Conservation (phyloP, 2,888 invertebrate genomes). For the Caenorhabditis drosophilae region DNA sequence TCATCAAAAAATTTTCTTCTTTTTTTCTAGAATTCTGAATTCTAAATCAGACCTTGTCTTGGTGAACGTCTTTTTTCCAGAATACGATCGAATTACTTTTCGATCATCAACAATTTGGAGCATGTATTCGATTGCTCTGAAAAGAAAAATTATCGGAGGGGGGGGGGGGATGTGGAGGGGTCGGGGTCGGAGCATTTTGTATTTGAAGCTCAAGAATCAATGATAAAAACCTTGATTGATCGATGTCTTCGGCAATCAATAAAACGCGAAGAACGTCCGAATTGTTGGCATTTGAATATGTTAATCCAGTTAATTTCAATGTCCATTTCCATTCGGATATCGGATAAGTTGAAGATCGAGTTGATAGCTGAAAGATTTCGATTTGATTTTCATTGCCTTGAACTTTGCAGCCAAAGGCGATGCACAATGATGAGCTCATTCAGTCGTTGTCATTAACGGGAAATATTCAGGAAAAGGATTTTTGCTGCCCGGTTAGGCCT, state of each 20-base stretch:
- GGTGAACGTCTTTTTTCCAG: slow-evolving; percentile 71
- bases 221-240: slow-evolving; percentile 58
- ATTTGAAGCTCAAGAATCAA: too few species aligned
- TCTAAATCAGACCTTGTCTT: slow-evolving; percentile 68
- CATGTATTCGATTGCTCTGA: slow-evolving; percentile 60
- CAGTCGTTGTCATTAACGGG: too few species aligned
- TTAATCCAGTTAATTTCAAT: slow-evolving; percentile 49
- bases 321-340: slow-evolving; percentile 72
- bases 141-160: slow-evolving; percentile 9
- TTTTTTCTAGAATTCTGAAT: neutral
- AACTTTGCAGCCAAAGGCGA: too few species aligned
- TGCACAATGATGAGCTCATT: too few species aligned
- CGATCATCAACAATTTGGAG: slow-evolving; percentile 69
- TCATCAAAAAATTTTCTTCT: neutral
- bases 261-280: slow-evolving; percentile 48
- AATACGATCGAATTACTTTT: slow-evolving; percentile 69
- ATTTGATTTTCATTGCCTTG: too few species aligned
- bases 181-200: too few species aligned
- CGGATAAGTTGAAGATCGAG: slow-evolving; percentile 70
- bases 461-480: too few species aligned
- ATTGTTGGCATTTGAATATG: slow-evolving; percentile 15
- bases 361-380: slow-evolving; percentile 64
- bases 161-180: neutral
- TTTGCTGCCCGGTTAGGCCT: too few species aligned
- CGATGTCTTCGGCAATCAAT: slow-evolving; percentile 59